Conservation (phyloP, 2,888 invertebrate species). For the Zhuqinia jingwanae region DNA sequence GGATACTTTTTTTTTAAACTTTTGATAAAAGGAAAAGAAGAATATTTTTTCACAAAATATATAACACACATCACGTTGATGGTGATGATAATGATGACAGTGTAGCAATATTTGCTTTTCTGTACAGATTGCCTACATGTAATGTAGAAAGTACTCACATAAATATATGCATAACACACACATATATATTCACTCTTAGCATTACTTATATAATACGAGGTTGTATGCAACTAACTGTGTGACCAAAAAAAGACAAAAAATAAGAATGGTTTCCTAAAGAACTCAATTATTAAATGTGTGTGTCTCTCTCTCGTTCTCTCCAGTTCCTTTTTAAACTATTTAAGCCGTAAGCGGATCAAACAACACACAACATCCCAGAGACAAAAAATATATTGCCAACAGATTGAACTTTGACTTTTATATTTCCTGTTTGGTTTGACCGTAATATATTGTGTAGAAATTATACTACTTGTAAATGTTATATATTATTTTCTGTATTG, state of each 20-base stretch:
- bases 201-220: too few relatives aligned
- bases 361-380: background rate
- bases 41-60: constrained; percentile 5
- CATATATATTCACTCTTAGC: too few relatives aligned
- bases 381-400: background rate
- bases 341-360: too few relatives aligned
- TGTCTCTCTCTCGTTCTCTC: background rate
- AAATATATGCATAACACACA: background rate
- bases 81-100: constrained; percentile 20
- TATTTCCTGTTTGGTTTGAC: background rate
- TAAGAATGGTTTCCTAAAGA: too few relatives aligned
- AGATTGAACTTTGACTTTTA: constrained; percentile 35
- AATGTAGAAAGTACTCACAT: background rate
- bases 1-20: background rate
- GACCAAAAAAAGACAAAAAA: too few relatives aligned
- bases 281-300: background rate
- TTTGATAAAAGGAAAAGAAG: constrained; percentile 13
- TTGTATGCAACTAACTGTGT: too few relatives aligned
- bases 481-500: too few relatives aligned
- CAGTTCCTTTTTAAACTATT: background rate
- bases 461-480: too few relatives aligned
- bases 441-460: too few relatives aligned
- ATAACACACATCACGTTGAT: constrained; percentile 17
- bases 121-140: constrained; percentile 1
- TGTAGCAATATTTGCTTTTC: background rate